Conservation (phyloP, 2,888 invertebrate species). For the Tetramorium bicarinatum region DNA sequence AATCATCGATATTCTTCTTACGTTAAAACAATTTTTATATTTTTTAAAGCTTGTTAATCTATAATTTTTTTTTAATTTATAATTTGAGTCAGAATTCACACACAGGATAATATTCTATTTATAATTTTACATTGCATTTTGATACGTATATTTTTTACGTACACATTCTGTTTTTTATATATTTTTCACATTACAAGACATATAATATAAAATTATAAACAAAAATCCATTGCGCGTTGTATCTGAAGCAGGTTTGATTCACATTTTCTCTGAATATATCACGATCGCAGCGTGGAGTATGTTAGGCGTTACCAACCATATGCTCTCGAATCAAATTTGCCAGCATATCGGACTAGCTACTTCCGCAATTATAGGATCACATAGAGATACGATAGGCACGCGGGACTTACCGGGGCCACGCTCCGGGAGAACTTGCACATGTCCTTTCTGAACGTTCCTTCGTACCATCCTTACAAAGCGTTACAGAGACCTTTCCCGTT, state of each 20-base stretch:
- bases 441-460: constrained; percentile 82
- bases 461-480: constrained; percentile 85
- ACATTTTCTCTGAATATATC: not conserved
- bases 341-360: not conserved
- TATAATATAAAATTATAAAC: not conserved
- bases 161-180: not conserved
- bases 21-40: not conserved
- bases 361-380: not conserved
- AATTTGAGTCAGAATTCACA: not conserved
- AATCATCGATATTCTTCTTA: not conserved
- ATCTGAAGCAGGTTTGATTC: not conserved
- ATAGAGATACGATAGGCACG: not conserved
- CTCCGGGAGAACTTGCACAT: constrained; percentile 86
- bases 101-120: not conserved
- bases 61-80: not conserved
- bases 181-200: not conserved
- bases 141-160: not conserved
- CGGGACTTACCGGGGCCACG: constrained; percentile 87
- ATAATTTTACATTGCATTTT: not conserved
- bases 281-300: not conserved
- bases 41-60: not conserved
- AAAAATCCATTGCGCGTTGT: not conserved
- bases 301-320: constrained; percentile 60
- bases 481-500: constrained; percentile 8
- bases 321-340: constrained; percentile 48